A percentile compares a stretch with the other conserved stretches of the same genome.
These are phyloP conservation scores for Parazoanthus atlanticus DNA, from an alignment of 92 coral and sea anemone species.

Conservation along the genomic window DNA sequence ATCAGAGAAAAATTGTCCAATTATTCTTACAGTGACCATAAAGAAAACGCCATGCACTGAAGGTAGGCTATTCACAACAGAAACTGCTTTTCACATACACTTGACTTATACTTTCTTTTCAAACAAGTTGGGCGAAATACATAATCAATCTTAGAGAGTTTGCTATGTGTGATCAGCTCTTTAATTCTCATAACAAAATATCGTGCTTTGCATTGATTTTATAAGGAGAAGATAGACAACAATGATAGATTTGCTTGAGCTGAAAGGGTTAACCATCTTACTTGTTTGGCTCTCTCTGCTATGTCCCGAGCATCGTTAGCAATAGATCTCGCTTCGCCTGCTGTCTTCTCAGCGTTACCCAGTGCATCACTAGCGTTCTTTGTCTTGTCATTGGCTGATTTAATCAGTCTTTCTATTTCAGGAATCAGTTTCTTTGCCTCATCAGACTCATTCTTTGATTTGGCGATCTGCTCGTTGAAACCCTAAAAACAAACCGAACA, in stretches of 20 bases:
- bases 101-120: too few species aligned
- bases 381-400: conserved; percentile 82
- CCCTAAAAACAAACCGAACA: conserved; percentile 53
- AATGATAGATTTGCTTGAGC: too few species aligned
- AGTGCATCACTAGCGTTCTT: conserved; percentile 72
- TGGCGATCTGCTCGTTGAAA: conserved; percentile 84
- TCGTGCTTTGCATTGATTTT: too few species aligned
- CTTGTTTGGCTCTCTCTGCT: conserved; percentile 72
- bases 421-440: conserved; percentile 81
- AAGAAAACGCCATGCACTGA: not conserved
- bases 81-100: too few species aligned
- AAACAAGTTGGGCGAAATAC: not conserved
- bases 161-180: not conserved
- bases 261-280: conserved; percentile 24
- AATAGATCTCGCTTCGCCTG: conserved; percentile 55
- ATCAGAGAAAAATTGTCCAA: not conserved
- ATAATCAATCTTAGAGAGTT: not conserved
- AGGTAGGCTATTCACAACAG: not conserved
- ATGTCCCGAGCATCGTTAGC: conserved; percentile 67
- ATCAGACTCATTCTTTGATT: conserved; percentile 76
- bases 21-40: not conserved
- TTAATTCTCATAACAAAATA: not conserved
- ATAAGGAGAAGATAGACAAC: not conserved
- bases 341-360: conserved; percentile 71
- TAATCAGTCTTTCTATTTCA: conserved; percentile 84